phyloP scores from a whole-genome alignment of 2,113 vertebrate species.

The Eptesicus fuscus region DNA sequence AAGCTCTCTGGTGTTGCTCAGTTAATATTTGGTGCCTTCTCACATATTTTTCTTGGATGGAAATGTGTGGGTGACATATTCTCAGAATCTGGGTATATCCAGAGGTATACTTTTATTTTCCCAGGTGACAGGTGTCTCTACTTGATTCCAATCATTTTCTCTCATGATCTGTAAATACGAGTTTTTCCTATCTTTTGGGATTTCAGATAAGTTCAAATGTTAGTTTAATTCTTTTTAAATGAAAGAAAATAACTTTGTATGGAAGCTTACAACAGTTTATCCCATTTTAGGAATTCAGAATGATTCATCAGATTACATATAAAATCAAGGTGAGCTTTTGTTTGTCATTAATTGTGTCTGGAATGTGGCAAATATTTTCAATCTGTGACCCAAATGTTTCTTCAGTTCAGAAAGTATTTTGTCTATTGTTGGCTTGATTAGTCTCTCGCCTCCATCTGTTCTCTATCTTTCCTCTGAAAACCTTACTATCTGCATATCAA shows the following conservation, averaged over 20 bases:
- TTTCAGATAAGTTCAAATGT: neutral
- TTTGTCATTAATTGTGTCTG: constrained; percentile 9
- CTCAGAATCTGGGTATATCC: neutral
- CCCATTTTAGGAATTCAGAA: constrained; percentile 35
- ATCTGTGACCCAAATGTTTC: constrained; percentile 45
- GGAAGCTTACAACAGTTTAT: constrained; percentile 1
- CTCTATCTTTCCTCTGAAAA: constrained; percentile 58
- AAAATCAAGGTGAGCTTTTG: neutral
- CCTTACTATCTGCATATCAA: constrained; percentile 67
- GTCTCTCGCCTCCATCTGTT: constrained; percentile 59
- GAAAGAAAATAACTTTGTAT: neutral
- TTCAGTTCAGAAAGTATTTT: constrained; percentile 52
- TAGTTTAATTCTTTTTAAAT: neutral
- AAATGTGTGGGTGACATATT: neutral
- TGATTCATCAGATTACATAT: neutral
- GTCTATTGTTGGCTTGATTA: constrained; percentile 64
- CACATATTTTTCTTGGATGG: neutral
- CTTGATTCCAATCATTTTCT: neutral
- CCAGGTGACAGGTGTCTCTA: neutral
- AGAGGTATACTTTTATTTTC: neutral
- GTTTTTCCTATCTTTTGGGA: neutral
- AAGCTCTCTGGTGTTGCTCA: neutral
- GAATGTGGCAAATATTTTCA: constrained; percentile 10
- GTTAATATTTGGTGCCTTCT: neutral
- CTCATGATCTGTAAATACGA: neutral